These are phyloP conservation scores for Sinohyriopsis cumingii DNA, from an alignment of 2,888 invertebrate genomes.

Conservation along the genomic window DNA sequence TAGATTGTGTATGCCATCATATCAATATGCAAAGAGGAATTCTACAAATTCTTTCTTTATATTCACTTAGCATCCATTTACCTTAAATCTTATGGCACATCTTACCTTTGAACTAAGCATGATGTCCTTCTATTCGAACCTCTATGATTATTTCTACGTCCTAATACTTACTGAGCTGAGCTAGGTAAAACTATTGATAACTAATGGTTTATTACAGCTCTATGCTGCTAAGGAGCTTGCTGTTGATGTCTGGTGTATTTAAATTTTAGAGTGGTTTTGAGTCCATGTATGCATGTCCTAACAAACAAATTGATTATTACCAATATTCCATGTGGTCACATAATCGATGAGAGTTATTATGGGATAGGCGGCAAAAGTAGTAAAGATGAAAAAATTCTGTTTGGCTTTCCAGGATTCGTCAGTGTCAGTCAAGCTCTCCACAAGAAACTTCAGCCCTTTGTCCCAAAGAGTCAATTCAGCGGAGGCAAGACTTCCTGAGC, in stretches of 20 bases:
- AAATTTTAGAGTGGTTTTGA: neutral
- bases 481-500: neutral
- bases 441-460: constrained; percentile 6
- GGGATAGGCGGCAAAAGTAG: constrained; percentile 27
- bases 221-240: neutral
- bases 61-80: too few relatives aligned
- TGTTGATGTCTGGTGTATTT: neutral
- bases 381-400: constrained; percentile 23
- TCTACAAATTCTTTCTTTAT: too few relatives aligned
- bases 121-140: too few relatives aligned
- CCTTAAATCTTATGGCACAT: too few relatives aligned
- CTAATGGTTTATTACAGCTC: too few relatives aligned
- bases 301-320: constrained; percentile 13
- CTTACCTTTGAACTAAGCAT: too few relatives aligned
- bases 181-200: too few relatives aligned
- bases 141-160: too few relatives aligned
- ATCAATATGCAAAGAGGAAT: too few relatives aligned
- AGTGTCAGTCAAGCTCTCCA: constrained; percentile 20
- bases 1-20: too few relatives aligned
- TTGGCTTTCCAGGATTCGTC: constrained; percentile 7
- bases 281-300: neutral
- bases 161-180: too few relatives aligned
- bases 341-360: constrained; percentile 40
- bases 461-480: constrained; percentile 6
- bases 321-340: constrained; percentile 40